Percentiles rank a stretch among this genome's conserved stretches.
These are phyloP conservation scores for Trinectes maculatus DNA, from an alignment of 2,113 vertebrate species.

Conservation along the genomic window DNA sequence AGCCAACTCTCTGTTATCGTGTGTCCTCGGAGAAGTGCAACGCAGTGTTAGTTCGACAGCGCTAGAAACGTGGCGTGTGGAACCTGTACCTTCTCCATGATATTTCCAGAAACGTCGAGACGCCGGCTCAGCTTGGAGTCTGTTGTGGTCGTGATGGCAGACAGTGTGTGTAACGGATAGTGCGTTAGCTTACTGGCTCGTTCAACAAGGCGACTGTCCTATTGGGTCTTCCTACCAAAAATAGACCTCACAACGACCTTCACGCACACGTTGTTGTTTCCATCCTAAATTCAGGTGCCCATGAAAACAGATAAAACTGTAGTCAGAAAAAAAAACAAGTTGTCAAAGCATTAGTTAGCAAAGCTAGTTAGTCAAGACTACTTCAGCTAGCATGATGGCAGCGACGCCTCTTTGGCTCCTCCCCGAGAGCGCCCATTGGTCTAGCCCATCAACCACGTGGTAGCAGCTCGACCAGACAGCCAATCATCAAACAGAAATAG, in stretches of 20 bases:
- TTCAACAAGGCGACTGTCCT: conserved; percentile 30
- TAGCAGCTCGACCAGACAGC: neutral
- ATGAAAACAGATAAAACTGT: neutral
- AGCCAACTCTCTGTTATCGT: neutral
- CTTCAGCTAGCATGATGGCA: conserved; percentile 58
- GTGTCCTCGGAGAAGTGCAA: neutral
- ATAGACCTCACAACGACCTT: conserved; percentile 15
- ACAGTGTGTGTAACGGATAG: conserved; percentile 30
- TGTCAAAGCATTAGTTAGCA: conserved; percentile 32
- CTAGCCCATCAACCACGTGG: conserved; percentile 23
- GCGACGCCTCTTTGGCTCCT: conserved; percentile 36
- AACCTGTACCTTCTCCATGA: conserved; percentile 75
- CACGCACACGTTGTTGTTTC: conserved; percentile 24
- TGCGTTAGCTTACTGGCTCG: conserved; percentile 51
- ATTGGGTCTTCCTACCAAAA: conserved; percentile 1
- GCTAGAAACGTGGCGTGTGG: neutral
- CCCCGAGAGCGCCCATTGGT: conserved; percentile 54
- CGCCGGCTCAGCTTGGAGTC: conserved; percentile 22
- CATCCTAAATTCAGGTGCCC: conserved; percentile 37
- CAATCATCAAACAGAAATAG: conserved; percentile 32
- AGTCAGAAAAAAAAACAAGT: neutral
- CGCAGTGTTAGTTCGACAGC: too few species aligned
- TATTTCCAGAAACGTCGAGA: conserved; percentile 19
- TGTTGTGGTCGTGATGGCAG: conserved; percentile 42
- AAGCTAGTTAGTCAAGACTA: conserved; percentile 40